Percentiles rank a stretch among this genome's conserved stretches.
These are phyloP conservation scores for Apistogramma diplotaenia DNA, from an alignment of 2,113 vertebrate species.

Conservation along the genomic window DNA sequence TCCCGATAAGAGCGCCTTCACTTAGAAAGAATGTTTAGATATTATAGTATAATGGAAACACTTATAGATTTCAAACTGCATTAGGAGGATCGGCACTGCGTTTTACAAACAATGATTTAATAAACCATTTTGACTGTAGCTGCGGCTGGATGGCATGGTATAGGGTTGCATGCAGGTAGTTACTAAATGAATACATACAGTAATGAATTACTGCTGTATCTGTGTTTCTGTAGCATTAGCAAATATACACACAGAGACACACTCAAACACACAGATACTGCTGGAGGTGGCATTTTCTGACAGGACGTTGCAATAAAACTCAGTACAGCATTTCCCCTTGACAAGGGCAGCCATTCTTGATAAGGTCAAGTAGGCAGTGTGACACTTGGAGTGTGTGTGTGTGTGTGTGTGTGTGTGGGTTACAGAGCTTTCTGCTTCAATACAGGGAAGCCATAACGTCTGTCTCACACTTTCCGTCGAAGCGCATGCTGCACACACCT, in stretches of 20 bases:
- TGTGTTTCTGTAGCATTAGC: constrained; percentile 3
- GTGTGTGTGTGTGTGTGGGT: neutral
- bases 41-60: constrained; percentile 19
- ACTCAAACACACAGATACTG: neutral
- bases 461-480: constrained; percentile 27
- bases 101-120: constrained; percentile 45
- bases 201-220: neutral
- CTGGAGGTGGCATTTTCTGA: constrained; percentile 22
- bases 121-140: constrained; percentile 35
- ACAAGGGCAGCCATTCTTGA: constrained; percentile 48
- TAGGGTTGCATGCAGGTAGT: constrained; percentile 31
- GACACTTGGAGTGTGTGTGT: constrained; percentile 12
- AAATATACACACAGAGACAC: neutral
- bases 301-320: constrained; percentile 26
- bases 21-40: constrained; percentile 22
- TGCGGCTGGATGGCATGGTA: constrained; percentile 6
- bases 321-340: constrained; percentile 28
- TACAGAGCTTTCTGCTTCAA: constrained; percentile 19
- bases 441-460: neutral
- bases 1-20: constrained; percentile 43
- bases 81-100: constrained; percentile 22
- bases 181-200: constrained; percentile 44
- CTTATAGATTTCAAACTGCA: constrained; percentile 52
- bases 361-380: constrained; percentile 55
- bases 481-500: constrained; percentile 48